Percentiles rank a stretch among this genome's conserved stretches.
These are phyloP conservation scores for Xylocampa areola DNA, from an alignment of 2,888 invertebrate species.

Conservation along the genomic window DNA sequence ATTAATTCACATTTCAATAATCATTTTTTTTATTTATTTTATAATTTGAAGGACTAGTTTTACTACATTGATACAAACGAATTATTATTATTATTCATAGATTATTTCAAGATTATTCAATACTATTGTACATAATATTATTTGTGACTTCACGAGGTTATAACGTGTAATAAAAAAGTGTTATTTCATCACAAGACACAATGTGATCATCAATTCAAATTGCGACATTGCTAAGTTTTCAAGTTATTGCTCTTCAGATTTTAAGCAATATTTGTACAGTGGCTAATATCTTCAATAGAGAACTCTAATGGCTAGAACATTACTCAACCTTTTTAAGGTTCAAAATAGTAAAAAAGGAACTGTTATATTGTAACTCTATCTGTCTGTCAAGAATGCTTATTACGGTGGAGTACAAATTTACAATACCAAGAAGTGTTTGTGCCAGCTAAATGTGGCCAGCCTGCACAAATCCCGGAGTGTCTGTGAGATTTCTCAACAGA, in stretches of 20 bases:
- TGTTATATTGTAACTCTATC: no score
- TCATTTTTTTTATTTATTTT: no score
- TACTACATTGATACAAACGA: constrained; percentile 15
- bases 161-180: background rate
- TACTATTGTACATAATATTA: background rate
- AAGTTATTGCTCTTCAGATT: background rate
- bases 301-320: background rate
- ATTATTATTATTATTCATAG: constrained; percentile 6
- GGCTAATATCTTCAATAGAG: no score
- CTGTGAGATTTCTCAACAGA: no score
- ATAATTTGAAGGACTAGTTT: constrained; percentile 14
- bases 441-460: no score
- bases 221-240: background rate
- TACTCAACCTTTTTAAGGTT: no score
- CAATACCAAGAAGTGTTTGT: no score
- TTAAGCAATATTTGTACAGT: background rate
- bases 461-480: no score
- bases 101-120: background rate
- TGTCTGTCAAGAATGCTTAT: no score
- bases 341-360: no score
- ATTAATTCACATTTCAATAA: no score
- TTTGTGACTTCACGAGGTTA: background rate
- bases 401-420: no score
- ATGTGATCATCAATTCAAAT: background rate
- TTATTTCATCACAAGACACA: background rate